Conservation (phyloP, 1,140 invertebrate genomes). For the Drosophila bipectinata region DNA sequence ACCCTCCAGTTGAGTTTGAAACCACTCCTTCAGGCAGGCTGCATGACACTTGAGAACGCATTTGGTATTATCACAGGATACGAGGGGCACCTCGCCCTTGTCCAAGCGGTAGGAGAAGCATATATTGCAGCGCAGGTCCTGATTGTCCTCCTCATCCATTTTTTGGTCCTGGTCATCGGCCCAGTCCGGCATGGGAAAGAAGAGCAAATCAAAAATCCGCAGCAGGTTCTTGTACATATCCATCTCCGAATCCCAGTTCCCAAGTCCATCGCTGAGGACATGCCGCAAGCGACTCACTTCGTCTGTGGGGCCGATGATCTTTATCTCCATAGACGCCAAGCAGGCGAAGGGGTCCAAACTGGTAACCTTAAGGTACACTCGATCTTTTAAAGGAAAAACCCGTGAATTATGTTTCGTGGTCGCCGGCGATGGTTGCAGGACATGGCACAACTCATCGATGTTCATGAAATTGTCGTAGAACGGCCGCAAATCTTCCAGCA, state of each 20-base stretch:
- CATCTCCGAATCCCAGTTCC: constrained; percentile 74
- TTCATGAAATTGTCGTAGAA: constrained; percentile 73
- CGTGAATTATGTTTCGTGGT: constrained; percentile 70
- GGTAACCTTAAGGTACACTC: constrained; percentile 65
- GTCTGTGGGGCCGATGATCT: constrained; percentile 74
- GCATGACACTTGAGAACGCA: constrained; percentile 78
- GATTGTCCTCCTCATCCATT: constrained; percentile 25
- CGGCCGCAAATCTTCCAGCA: constrained; percentile 64
- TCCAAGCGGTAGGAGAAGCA: constrained; percentile 74
- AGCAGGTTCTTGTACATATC: constrained; percentile 78
- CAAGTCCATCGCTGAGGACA: constrained; percentile 64
- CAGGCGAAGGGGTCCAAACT: constrained; percentile 68
- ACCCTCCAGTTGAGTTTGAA: constrained; percentile 67
- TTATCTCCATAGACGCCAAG: constrained; percentile 56
- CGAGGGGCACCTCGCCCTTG: constrained; percentile 65
- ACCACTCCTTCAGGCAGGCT: constrained; percentile 76
- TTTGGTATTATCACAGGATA: constrained; percentile 74
- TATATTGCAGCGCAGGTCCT: constrained; percentile 72
- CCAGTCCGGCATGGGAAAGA: constrained; percentile 70
- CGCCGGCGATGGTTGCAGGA: constrained; percentile 65
- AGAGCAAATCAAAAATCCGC: constrained; percentile 76
- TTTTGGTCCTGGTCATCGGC: constrained; percentile 15
- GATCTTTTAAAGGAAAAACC: constrained; percentile 67
- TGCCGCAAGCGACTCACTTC: constrained; percentile 66
- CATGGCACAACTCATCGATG: constrained; percentile 78